These are phyloP conservation scores for Eclectus roratus DNA, from an alignment of 2,113 vertebrate genomes.

Conservation along the genomic window DNA sequence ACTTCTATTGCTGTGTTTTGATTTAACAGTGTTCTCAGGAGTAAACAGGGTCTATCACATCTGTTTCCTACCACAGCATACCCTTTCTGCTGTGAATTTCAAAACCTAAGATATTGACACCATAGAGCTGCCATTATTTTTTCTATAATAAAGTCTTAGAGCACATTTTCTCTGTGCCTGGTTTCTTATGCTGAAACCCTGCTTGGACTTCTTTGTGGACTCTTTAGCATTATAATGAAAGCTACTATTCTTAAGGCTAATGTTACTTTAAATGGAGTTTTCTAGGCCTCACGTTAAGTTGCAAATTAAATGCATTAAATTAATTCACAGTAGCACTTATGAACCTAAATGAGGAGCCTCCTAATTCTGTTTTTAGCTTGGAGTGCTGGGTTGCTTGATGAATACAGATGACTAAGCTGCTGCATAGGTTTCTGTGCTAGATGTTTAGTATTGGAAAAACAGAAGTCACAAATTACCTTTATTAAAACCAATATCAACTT, in stretches of 20 bases:
- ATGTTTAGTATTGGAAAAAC: neutral
- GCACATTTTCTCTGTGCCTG: neutral
- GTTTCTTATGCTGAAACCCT: neutral
- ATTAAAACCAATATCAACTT: neutral
- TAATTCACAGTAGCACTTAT: neutral
- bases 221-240: neutral
- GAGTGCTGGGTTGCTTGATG: neutral
- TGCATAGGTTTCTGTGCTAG: neutral
- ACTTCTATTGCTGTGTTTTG: neutral
- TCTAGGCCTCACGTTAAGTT: neutral
- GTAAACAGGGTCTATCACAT: neutral
- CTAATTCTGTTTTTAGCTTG: neutral
- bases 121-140: neutral
- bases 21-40: neutral
- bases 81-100: neutral
- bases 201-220: neutral
- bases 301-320: slow-evolving; percentile 35
- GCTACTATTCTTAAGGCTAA: neutral
- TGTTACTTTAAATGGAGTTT: slow-evolving; percentile 2
- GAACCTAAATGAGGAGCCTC: neutral
- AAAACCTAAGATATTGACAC: neutral
- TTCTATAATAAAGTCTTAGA: neutral
- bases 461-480: neutral
- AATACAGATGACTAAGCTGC: neutral
- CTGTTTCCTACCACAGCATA: neutral